Evolutionary conservation across 2,888 invertebrate species (phyloP).

Genomic region (Syrphus vitripennis): DNA sequence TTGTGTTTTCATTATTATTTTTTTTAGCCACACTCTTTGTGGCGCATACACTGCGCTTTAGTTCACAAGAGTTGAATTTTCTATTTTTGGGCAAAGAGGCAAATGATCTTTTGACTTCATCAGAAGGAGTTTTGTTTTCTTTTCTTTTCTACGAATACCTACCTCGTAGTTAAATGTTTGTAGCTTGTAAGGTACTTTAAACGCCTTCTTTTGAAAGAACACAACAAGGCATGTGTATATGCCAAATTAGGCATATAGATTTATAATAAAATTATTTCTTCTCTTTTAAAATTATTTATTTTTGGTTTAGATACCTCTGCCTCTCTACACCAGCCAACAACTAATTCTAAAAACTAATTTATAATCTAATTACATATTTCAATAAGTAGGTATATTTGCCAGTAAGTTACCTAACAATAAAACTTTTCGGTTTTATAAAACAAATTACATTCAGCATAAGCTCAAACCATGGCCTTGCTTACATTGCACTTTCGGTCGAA

Average conservation of each 20-base stretch:
- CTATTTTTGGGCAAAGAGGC: conserved; percentile 70
- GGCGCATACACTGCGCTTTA: conserved; percentile 35
- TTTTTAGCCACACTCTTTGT: conserved; percentile 32
- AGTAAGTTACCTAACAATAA: too few relatives aligned
- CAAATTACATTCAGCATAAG: neutral
- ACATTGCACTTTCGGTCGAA: neutral
- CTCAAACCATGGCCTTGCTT: neutral
- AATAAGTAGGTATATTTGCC: too few relatives aligned
- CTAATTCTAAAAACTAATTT: too few relatives aligned
- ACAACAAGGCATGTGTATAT: neutral
- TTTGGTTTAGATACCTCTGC: too few relatives aligned
- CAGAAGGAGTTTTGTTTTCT: conserved; percentile 47
- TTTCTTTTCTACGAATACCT: conserved; percentile 3
- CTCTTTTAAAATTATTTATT: neutral
- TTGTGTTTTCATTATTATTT: conserved; percentile 34
- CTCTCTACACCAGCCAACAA: neutral
- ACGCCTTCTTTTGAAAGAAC: conserved; percentile 23
- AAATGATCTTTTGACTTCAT: conserved; percentile 66
- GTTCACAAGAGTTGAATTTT: conserved; percentile 59
- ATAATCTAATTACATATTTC: too few relatives aligned
- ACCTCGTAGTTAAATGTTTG: neutral
- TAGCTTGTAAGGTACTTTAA: neutral
- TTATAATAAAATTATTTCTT: too few relatives aligned
- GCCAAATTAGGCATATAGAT: too few relatives aligned
- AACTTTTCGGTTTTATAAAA: neutral